A percentile compares a stretch with the other conserved stretches of the same genome.
phyloP scores from a whole-genome alignment of 2,113 vertebrate genomes.

The Ophiodon elongatus region DNA sequence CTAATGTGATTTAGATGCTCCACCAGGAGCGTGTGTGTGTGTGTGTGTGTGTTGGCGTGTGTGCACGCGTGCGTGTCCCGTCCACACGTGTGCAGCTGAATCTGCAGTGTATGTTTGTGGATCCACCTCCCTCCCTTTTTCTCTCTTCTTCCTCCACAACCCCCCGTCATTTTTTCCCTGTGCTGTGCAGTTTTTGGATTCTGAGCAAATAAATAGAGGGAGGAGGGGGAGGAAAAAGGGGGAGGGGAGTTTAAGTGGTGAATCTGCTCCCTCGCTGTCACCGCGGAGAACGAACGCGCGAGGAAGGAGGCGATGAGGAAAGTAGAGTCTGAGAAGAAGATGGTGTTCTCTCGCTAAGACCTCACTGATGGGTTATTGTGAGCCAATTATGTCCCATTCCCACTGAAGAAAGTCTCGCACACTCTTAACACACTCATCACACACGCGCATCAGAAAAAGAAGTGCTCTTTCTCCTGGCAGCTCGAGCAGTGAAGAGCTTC shows the following conservation, averaged over 20 bases:
- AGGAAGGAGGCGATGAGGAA: slow-evolving; percentile 36
- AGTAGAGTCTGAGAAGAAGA: slow-evolving; percentile 60
- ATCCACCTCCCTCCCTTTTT: slow-evolving; percentile 43
- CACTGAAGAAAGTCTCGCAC: slow-evolving; percentile 60
- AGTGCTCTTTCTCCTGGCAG: slow-evolving; percentile 43
- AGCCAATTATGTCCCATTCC: slow-evolving; percentile 69
- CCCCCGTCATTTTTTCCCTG: slow-evolving; percentile 59
- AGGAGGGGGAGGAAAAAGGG: slow-evolving; percentile 13
- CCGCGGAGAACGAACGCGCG: slow-evolving; percentile 25
- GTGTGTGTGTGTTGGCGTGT: slow-evolving; percentile 44
- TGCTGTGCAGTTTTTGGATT: slow-evolving; percentile 77
- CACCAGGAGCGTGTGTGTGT: slow-evolving; percentile 64
- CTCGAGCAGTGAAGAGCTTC: slow-evolving; percentile 33
- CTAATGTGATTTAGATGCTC: slow-evolving; percentile 86
- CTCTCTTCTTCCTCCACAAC: slow-evolving; percentile 18
- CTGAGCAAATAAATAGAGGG: slow-evolving; percentile 74
- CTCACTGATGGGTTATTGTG: slow-evolving; percentile 65
- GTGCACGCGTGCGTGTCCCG: slow-evolving; percentile 9
- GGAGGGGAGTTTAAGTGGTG: slow-evolving; percentile 58
- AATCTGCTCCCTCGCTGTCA: slow-evolving; percentile 68
- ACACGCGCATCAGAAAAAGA: slow-evolving; percentile 47
- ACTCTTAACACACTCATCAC: slow-evolving; percentile 27
- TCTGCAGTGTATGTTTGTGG: slow-evolving; percentile 66
- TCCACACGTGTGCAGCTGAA: slow-evolving; percentile 63
- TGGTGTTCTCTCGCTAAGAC: slow-evolving; percentile 61